Percentiles rank a stretch among this genome's conserved stretches.
These are phyloP conservation scores for Pentalonia nigronervosa DNA, from an alignment of 1,140 invertebrate species.

Conservation along the genomic window DNA sequence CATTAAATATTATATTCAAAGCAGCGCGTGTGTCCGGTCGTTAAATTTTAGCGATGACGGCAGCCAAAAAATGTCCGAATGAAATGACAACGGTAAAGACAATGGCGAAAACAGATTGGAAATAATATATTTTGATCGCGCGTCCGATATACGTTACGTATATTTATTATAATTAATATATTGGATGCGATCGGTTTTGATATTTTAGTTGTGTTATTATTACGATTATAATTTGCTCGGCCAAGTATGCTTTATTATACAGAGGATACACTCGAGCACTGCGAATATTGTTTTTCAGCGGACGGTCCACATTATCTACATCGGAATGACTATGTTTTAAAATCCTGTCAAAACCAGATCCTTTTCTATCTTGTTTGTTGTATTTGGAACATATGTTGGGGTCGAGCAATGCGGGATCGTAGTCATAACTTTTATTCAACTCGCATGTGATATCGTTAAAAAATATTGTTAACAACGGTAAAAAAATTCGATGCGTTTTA, in stretches of 20 bases:
- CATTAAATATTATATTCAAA: too few relatives aligned
- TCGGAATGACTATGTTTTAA: background rate
- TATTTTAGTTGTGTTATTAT: background rate
- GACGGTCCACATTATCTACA: background rate
- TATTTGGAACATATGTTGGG: background rate
- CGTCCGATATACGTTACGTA: background rate
- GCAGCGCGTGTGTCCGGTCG: too few relatives aligned
- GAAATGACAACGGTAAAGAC: background rate
- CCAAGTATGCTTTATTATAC: background rate
- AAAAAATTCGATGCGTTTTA: background rate
- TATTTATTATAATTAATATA: background rate
- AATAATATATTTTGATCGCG: background rate
- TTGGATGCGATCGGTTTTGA: background rate
- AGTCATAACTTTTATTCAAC: background rate
- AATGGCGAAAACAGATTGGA: background rate
- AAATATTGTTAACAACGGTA: background rate
- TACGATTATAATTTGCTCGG: background rate
- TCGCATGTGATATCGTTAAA: background rate
- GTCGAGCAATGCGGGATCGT: background rate
- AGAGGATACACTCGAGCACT: background rate
- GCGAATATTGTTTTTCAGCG: background rate
- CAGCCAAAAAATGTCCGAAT: background rate
- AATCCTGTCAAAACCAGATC: constrained; percentile 10
- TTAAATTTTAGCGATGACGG: background rate
- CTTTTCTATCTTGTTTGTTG: constrained; percentile 1